Conservation (phyloP, 2,888 invertebrate genomes). For the Pristionchus entomophagus region DNA sequence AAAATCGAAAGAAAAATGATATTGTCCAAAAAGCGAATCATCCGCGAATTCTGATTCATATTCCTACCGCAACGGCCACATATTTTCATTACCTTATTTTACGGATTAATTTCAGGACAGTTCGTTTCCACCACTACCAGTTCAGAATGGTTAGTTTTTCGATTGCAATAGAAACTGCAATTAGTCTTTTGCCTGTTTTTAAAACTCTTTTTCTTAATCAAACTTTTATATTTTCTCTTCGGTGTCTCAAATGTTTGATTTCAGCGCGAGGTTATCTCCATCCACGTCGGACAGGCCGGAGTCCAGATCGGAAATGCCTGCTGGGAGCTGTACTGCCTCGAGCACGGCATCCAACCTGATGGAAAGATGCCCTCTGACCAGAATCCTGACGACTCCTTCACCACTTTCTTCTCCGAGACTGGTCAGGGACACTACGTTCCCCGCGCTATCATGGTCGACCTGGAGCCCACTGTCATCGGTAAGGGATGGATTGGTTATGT, state of each 20-base stretch:
- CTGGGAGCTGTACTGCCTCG: too few relatives aligned
- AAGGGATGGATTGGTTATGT: background rate
- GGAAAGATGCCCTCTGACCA: too few relatives aligned
- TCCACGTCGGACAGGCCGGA: slow-evolving; percentile 73
- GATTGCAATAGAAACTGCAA: too few relatives aligned
- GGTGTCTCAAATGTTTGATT: background rate
- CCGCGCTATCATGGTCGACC: slow-evolving; percentile 66
- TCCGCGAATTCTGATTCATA: too few relatives aligned
- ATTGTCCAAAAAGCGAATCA: too few relatives aligned
- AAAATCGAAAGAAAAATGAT: too few relatives aligned
- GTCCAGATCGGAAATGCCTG: too few relatives aligned
- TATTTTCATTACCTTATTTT: too few relatives aligned
- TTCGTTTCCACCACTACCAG: background rate
- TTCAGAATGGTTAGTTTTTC: background rate
- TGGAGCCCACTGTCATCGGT: slow-evolving; percentile 68
- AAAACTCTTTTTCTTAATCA: too few relatives aligned
- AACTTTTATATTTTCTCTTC: background rate
- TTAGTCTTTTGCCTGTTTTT: too few relatives aligned
- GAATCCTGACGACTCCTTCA: slow-evolving; percentile 94
- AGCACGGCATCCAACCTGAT: too few relatives aligned
- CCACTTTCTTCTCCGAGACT: slow-evolving; percentile 85
- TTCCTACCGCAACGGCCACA: too few relatives aligned
- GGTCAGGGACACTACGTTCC: slow-evolving; percentile 80
- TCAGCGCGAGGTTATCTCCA: slow-evolving; percentile 68
- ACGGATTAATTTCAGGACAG: background rate